These are phyloP conservation scores for Azemiops feae DNA, from an alignment of 2,113 vertebrate genomes.

Conservation along the genomic window DNA sequence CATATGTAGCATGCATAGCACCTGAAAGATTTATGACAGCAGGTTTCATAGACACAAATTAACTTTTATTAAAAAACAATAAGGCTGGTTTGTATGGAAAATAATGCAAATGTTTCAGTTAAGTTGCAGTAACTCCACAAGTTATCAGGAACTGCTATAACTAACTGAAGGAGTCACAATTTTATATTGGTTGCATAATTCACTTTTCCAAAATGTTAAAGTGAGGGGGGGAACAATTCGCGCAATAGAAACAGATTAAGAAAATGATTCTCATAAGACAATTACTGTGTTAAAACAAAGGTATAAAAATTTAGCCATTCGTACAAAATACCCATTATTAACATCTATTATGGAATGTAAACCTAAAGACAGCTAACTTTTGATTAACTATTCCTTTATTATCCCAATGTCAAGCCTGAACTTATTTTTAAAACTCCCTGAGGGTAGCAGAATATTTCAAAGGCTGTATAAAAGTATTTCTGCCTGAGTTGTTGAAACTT, in stretches of 20 bases:
- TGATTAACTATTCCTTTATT: conserved; percentile 11
- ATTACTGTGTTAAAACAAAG: background rate
- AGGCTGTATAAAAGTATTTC: background rate
- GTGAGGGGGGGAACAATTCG: background rate
- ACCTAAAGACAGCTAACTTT: background rate
- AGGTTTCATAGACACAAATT: background rate
- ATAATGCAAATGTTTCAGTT: background rate
- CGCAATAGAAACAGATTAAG: background rate
- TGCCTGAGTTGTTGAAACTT: background rate
- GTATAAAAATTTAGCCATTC: conserved; percentile 21
- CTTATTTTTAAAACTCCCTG: conserved; percentile 49
- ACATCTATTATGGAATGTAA: conserved; percentile 6
- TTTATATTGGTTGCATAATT: background rate
- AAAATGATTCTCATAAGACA: background rate
- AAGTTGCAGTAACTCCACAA: background rate
- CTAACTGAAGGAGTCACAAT: background rate
- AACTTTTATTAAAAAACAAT: background rate
- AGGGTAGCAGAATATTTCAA: conserved; percentile 28
- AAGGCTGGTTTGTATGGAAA: background rate
- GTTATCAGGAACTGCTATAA: background rate
- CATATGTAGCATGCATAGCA: background rate
- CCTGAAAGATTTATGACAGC: background rate
- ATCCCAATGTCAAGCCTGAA: conserved; percentile 20
- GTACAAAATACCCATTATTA: conserved; percentile 5
- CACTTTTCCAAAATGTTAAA: background rate